Conservation (phyloP, 2,113 vertebrate genomes). For the Ctenomys sociabilis region DNA sequence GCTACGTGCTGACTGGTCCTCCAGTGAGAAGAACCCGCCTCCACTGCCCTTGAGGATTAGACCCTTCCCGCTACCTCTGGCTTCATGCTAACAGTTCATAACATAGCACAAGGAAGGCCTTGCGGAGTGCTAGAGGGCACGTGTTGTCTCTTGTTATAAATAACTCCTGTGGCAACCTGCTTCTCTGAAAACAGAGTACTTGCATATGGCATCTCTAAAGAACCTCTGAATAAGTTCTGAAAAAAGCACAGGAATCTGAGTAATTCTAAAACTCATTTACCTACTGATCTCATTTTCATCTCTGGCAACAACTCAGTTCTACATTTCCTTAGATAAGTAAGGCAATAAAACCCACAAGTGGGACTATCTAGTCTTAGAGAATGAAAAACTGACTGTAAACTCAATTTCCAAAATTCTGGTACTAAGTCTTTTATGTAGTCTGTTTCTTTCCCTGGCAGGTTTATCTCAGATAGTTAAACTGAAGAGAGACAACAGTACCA, state of each 20-base stretch:
- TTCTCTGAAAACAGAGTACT: neutral
- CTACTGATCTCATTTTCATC: neutral
- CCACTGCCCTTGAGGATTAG: conserved; percentile 44
- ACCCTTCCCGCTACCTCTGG: conserved; percentile 57
- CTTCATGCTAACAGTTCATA: conserved; percentile 39
- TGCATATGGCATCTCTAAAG: conserved; percentile 21
- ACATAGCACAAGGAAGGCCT: conserved; percentile 64
- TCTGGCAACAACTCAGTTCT: neutral
- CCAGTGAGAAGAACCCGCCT: conserved; percentile 54
- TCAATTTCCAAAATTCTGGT: neutral
- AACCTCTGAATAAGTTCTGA: conserved; percentile 28
- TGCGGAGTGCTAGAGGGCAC: neutral
- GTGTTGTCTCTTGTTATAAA: conserved; percentile 3
- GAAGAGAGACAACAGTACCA: conserved; percentile 74
- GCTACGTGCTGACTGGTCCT: conserved; percentile 51
- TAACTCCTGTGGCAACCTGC: conserved; percentile 6
- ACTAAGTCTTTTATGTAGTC: conserved; percentile 54
- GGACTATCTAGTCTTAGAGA: neutral
- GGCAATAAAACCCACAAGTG: neutral
- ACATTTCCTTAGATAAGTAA: neutral
- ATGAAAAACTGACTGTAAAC: neutral
- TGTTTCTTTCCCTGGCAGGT: conserved; percentile 73
- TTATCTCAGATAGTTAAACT: conserved; percentile 69
- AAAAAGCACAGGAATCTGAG: neutral
- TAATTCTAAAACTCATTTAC: neutral